These are phyloP conservation scores for Glyptemys insculpta DNA, from an alignment of 2,797 vertebrate genomes.

Conservation along the genomic window DNA sequence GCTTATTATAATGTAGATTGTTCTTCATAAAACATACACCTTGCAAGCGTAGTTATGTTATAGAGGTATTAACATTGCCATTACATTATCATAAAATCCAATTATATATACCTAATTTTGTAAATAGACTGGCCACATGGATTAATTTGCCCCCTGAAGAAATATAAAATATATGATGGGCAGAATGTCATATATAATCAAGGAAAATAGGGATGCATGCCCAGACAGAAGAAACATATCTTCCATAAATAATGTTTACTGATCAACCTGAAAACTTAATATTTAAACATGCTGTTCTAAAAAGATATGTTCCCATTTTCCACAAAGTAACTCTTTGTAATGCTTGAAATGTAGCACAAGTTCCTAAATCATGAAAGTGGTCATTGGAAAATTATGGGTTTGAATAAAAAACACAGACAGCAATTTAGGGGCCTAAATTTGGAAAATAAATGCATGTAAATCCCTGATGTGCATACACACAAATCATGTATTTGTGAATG, in stretches of 20 bases:
- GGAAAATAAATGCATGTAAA: not conserved
- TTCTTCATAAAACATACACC: not conserved
- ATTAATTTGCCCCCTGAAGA: not conserved
- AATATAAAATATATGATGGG: not conserved
- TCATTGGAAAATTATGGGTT: not conserved
- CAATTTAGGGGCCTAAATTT: not conserved
- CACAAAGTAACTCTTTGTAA: not conserved
- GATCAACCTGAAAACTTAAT: not conserved
- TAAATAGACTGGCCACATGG: not conserved
- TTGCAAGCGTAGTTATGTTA: not conserved
- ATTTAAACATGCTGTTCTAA: not conserved
- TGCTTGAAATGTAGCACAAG: not conserved
- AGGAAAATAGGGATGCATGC: not conserved
- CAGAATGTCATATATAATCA: not conserved
- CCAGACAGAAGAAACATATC: not conserved
- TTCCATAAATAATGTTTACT: not conserved
- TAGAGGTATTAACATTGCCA: not conserved
- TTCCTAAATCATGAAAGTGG: not conserved
- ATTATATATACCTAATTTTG: not conserved
- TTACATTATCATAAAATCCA: not conserved
- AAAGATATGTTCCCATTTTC: not conserved
- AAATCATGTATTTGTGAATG: not conserved
- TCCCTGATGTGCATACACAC: not conserved
- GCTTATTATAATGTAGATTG: not conserved
- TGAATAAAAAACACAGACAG: not conserved